Conservation (phyloP, 2,888 invertebrate genomes). For the Hetaerina titia region DNA sequence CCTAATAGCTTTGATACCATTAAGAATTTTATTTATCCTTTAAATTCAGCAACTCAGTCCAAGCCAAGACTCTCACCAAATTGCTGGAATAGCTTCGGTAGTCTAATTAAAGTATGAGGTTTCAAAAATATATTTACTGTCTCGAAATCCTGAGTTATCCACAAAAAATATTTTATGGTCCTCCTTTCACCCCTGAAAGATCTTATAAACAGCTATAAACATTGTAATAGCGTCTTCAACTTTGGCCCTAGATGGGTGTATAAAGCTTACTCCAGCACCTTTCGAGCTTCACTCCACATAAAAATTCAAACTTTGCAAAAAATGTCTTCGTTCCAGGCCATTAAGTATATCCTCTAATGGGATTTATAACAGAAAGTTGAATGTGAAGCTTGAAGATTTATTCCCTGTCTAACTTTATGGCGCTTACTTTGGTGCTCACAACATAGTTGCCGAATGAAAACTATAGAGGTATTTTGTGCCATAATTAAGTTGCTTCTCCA, state of each 20-base stretch:
- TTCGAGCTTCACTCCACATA: background rate
- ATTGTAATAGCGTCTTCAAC: background rate
- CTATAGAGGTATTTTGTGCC: background rate
- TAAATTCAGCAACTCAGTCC: background rate
- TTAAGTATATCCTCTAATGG: constrained; percentile 13
- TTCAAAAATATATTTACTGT: background rate
- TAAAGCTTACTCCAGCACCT: background rate
- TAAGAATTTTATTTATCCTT: background rate
- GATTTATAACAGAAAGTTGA: background rate
- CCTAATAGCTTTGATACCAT: background rate
- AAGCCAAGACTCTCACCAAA: background rate
- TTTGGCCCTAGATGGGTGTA: background rate
- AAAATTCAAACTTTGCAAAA: background rate
- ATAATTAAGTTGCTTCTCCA: background rate
- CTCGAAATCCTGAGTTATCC: background rate
- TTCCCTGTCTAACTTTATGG: background rate
- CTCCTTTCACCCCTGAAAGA: background rate
- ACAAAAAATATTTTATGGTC: background rate
- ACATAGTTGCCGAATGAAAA: background rate
- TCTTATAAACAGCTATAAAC: constrained; percentile 17
- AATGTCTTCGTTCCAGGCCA: background rate
- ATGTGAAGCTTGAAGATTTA: background rate
- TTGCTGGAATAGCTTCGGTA: background rate
- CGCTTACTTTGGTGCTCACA: background rate
- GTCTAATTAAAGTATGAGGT: background rate